Percentiles rank a stretch among this genome's conserved stretches.
Conservation (phyloP, 1,140 invertebrate genomes). For the Pygmarrhopalites habei region DNA sequence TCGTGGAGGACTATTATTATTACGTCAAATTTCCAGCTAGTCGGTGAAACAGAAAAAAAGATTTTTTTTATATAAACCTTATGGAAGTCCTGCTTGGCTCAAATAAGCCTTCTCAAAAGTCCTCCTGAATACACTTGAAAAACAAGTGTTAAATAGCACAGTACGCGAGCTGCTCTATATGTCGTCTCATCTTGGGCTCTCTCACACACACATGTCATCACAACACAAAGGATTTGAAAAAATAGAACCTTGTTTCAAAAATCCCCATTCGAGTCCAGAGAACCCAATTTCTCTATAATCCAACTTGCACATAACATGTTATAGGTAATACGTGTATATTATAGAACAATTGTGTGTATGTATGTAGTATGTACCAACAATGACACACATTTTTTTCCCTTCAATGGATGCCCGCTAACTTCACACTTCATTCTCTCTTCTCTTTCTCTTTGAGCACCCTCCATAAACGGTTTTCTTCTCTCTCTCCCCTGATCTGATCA, state of each 20-base stretch:
- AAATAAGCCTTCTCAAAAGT: not conserved
- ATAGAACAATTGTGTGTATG: conserved; percentile 1
- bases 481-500: not conserved
- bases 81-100: not conserved
- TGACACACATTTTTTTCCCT: not conserved
- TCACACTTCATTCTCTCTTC: not conserved
- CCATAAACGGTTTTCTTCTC: not conserved
- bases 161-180: not conserved
- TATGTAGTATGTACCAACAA: conserved; percentile 3
- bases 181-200: not conserved
- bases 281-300: conserved; percentile 10
- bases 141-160: conserved; percentile 15
- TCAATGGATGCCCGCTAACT: not conserved
- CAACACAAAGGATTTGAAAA: too few relatives aligned
- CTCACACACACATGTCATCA: not conserved
- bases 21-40: conserved; percentile 19
- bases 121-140: not conserved
- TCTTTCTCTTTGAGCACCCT: conserved; percentile 8
- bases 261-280: not conserved
- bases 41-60: conserved; percentile 10
- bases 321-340: too few relatives aligned
- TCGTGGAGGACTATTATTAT: conserved; percentile 19
- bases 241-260: conserved; percentile 1
- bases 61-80: not conserved
- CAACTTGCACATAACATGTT: too few relatives aligned